Evolutionary conservation across 2,888 invertebrate genomes (phyloP), one percentile per base, ranked within the genome.

Genomic region (Melanchra persicariae): DNA sequence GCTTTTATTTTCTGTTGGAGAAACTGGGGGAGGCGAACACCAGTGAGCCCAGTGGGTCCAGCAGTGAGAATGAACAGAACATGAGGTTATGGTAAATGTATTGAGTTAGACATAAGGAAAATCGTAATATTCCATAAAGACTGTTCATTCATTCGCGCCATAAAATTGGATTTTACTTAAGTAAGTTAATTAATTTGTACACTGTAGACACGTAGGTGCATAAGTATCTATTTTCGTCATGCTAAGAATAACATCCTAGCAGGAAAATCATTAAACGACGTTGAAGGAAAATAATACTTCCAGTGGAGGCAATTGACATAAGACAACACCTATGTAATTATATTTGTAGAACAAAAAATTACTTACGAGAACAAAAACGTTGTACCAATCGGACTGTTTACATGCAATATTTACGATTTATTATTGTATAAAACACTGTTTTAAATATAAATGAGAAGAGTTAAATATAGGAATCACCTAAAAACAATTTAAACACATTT

Each of bases 251-350:
- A 74, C 9, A 74, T 49, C 9, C 15, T 12, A 73, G 3, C 74
- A 73, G 74, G 60, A 68, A 74, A 75, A 74, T 57, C 12, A 68
- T 67, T 67, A 26, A 49, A 67, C 43, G 15, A 30, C 30, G 26
- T 24, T 49, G 17, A 45, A 75, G 55, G 55, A 61, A 75, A 75
- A 75, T 51, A 74, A 60, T 60, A 67, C 55, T 60, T 26, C 34
- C 4, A 54, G 22, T 43, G 61, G 68, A 75, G 58, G 77, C 10
- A 63, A 49, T 54, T 63, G 19, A 54, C 59, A 51, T 22, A 45
- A 51, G 34, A 51, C 40, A 71, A 63, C 59, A 24, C 37, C 17
- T 24, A 30, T 12, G 17, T 49, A 61, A 67, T 67, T 55, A 63
- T 70, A 63, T 70, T 64, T 60, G 59, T 63, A 4, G 12, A 70